Evolutionary conservation across 1,140 invertebrate genomes (phyloP).

Genomic region (Drosophila sturtevanti): DNA sequence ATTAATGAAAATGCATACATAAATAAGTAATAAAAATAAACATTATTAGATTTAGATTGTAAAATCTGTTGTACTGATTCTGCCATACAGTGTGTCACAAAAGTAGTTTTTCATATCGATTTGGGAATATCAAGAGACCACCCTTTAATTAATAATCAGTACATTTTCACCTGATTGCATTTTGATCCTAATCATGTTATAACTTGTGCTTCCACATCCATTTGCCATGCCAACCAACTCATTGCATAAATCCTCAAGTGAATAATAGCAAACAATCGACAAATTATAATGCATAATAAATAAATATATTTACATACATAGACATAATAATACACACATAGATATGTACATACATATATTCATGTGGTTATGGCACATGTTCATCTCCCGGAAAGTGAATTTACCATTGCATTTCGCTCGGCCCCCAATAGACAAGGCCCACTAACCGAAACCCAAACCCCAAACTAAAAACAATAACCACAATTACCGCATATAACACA

Average conservation of each 20-base stretch:
- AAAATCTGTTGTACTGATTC: not conserved
- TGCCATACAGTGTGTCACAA: not conserved
- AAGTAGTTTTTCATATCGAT: not conserved
- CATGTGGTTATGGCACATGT: constrained; percentile 50
- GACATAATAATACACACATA: not conserved
- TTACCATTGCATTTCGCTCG: constrained; percentile 34
- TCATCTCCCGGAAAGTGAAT: constrained; percentile 63
- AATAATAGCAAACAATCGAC: constrained; percentile 43
- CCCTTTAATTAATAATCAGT: not conserved
- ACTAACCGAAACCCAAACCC: constrained; percentile 77
- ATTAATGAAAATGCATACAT: not conserved
- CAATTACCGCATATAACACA: constrained; percentile 35
- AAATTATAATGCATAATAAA: constrained; percentile 51
- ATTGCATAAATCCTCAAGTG: constrained; percentile 62
- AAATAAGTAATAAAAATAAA: no score
- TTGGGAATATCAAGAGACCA: not conserved
- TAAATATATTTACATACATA: not conserved
- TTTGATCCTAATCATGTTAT: constrained; percentile 4
- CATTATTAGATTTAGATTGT: not conserved
- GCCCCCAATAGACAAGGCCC: constrained; percentile 28
- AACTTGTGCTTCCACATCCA: constrained; percentile 5
- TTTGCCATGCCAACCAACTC: constrained; percentile 16
- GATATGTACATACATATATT: constrained; percentile 8
- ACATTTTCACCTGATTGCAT: constrained; percentile 19
- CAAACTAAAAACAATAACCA: constrained; percentile 61